These are phyloP conservation scores for Conus ventricosus DNA, from an alignment of 1,140 invertebrate species.

Conservation along the genomic window DNA sequence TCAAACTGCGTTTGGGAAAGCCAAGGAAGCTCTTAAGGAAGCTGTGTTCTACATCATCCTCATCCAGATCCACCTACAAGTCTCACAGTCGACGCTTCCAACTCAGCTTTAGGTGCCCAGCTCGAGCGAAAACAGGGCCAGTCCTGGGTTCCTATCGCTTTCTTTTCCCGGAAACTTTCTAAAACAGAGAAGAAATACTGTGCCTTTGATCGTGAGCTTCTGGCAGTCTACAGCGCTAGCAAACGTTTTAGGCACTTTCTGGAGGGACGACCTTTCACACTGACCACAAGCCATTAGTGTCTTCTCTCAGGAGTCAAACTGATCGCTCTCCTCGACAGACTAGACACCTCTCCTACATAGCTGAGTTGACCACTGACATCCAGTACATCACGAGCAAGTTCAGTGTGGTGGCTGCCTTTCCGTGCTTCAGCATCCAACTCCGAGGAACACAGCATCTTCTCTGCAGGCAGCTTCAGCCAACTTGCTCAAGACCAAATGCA, in stretches of 20 bases:
- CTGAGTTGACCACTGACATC: constrained; percentile 29
- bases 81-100: constrained; percentile 2
- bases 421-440: neutral
- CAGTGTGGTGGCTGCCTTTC: constrained; percentile 6
- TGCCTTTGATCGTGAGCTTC: constrained; percentile 30
- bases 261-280: constrained; percentile 25
- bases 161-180: constrained; percentile 17
- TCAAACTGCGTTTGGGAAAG: neutral
- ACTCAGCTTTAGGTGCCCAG: neutral
- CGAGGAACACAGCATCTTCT: neutral
- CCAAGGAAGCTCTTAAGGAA: neutral
- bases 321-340: constrained; percentile 29
- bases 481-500: neutral
- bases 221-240: constrained; percentile 9
- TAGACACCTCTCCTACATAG: constrained; percentile 30
- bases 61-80: neutral
- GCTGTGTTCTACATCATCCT: constrained; percentile 29
- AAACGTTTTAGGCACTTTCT: constrained; percentile 27
- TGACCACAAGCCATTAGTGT: constrained; percentile 19
- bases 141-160: constrained; percentile 12
- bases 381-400: constrained; percentile 19
- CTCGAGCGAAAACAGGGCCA: neutral
- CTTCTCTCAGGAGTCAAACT: neutral
- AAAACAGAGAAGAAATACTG: constrained; percentile 2
- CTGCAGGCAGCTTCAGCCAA: neutral